phyloP scores from a whole-genome alignment of 2,113 vertebrate genomes.

The Trematomus loennbergii region DNA sequence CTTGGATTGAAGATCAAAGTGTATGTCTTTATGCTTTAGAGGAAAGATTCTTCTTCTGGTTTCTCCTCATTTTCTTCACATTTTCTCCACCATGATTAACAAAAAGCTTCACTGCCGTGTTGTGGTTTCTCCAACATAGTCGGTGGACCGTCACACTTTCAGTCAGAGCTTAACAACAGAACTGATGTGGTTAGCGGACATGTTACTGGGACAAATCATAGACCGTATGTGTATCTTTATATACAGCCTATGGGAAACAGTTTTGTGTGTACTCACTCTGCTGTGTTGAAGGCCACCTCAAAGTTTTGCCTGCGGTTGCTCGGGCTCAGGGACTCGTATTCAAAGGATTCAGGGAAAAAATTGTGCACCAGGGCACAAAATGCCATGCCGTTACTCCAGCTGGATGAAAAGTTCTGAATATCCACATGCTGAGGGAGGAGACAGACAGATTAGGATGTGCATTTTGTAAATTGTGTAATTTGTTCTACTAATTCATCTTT shows the following conservation, averaged over 20 bases:
- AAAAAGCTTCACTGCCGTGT: neutral
- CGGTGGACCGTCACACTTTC: neutral
- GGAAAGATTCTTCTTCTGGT: conserved; percentile 14
- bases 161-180: conserved; percentile 1
- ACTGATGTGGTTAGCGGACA: conserved; percentile 30
- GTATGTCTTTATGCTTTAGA: neutral
- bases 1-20: neutral
- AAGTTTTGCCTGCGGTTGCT: conserved; percentile 96
- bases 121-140: conserved; percentile 1
- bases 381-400: conserved; percentile 98
- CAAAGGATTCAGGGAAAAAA: conserved; percentile 97
- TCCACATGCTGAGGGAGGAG: conserved; percentile 88
- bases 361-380: conserved; percentile 98
- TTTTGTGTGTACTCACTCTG: conserved; percentile 89
- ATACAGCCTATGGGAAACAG: neutral
- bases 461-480: no score
- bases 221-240: no score
- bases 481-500: no score
- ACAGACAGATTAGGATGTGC: neutral
- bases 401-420: conserved; percentile 99
- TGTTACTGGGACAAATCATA: neutral
- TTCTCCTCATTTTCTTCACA: conserved; percentile 2
- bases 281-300: conserved; percentile 94
- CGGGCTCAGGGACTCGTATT: conserved; percentile 92
- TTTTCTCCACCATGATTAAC: neutral